Evolutionary conservation across 2,113 vertebrate genomes (phyloP), one percentile per base, ranked within the genome.

Genomic region (Stigmatopora nigra): DNA sequence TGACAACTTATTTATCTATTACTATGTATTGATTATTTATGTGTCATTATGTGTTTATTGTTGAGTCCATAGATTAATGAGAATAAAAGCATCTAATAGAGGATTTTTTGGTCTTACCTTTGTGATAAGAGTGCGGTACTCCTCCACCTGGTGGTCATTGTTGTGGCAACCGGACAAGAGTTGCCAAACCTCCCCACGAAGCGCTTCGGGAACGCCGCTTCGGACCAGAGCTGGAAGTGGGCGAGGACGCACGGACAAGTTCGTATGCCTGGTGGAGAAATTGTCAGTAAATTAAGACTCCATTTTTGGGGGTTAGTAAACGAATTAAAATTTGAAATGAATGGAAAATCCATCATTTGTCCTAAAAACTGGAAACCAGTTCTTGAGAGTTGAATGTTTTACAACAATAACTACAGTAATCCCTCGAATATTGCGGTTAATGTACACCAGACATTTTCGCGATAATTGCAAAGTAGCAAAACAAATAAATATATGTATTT

Each of bases 111-210:
- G 22, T 48, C 72, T 85, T 93, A 98, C 96, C 93, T 99, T 99
- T 38, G 95, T 98, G 78, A 99, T 98, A 67, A 99, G 95, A n/a
- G 95, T 94, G 38, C 97, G 91, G 85, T 99, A 99, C 72, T 99
- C 97, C 81, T 99, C 96, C 68, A 99, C 96, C 64, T 94, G 91
- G 86, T 96, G 94, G 79, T 99, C 96, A 2, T 95, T 98, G 82
- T 97, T 97, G 76, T 98, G 96, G 78, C 96, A 99, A n/a, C 96
- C 96, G 0, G 97, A 96, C 69, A 99, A 90, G 62, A 99, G 84
- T 88, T 99, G 97, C 97, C 97, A 99, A 71, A 99, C 97, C 78
- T 99, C 96, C 4, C 97, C 97, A 7, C 96, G 84, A 1, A 99
- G 93, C 17, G 97, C 97, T 82, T 99, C 97, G 0, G 97, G 97